Conservation (phyloP, 1,140 invertebrate genomes). For the Drosophila leontia region DNA sequence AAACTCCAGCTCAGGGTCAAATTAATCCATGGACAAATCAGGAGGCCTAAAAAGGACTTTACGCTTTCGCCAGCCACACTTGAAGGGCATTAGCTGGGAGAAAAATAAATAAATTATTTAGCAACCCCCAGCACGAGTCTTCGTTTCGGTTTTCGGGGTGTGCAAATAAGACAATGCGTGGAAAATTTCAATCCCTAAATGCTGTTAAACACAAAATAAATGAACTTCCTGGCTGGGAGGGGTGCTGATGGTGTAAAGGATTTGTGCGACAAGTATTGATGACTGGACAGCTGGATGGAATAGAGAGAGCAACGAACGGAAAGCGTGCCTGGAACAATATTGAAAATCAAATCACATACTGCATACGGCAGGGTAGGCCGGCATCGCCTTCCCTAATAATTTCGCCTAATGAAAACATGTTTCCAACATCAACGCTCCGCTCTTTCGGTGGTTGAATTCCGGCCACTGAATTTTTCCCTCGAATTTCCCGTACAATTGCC, state of each 20-base stretch:
- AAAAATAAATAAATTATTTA: conserved; percentile 55
- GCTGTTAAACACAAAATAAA: conserved; percentile 83
- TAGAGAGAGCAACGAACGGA: conserved; percentile 15
- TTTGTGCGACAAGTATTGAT: conserved; percentile 82
- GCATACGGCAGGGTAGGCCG: neutral
- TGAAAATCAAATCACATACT: conserved; percentile 46
- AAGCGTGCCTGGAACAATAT: conserved; percentile 26
- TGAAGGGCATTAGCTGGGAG: conserved; percentile 64
- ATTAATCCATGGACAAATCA: conserved; percentile 72
- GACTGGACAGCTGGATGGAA: conserved; percentile 60
- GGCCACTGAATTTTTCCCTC: conserved; percentile 12
- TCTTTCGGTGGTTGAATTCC: conserved; percentile 50
- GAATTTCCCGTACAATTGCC: conserved; percentile 54
- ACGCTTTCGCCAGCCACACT: conserved; percentile 38
- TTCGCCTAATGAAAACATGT: conserved; percentile 60
- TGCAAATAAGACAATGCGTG: conserved; percentile 77
- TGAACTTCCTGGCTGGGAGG: conserved; percentile 56
- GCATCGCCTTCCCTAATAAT: conserved; percentile 38
- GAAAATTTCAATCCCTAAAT: conserved; percentile 76
- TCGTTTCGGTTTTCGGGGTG: conserved; percentile 27
- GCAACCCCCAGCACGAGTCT: conserved; percentile 38
- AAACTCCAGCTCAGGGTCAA: conserved; percentile 39
- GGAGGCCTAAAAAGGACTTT: conserved; percentile 64
- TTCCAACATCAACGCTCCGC: conserved; percentile 15
- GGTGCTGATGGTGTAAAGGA: conserved; percentile 56